Evolutionary conservation across 1,140 invertebrate species (phyloP).

Genomic region (Pissodes strobi): DNA sequence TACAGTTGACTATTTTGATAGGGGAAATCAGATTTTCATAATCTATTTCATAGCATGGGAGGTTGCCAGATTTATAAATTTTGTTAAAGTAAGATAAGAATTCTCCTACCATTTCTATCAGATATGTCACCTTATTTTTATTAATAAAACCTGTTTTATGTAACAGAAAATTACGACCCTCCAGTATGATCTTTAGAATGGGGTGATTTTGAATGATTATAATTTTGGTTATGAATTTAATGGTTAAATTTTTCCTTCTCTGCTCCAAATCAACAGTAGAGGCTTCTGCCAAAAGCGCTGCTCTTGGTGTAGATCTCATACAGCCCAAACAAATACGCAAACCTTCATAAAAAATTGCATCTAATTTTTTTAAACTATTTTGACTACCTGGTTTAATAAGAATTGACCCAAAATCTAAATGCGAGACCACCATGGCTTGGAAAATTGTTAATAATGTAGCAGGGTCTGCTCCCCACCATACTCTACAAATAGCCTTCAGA

Average conservation of each 20-base stretch:
- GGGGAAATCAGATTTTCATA: not conserved
- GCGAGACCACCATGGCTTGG: constrained; percentile 15
- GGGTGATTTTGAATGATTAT: constrained; percentile 12
- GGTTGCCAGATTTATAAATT: not conserved
- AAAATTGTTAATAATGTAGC: not conserved
- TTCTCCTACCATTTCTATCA: not conserved
- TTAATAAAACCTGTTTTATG: not conserved
- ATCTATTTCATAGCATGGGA: constrained; percentile 11
- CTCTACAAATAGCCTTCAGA: constrained; percentile 25
- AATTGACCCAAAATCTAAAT: constrained; percentile 32
- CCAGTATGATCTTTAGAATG: not conserved
- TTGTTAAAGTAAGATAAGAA: not conserved
- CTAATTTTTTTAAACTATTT: constrained; percentile 5
- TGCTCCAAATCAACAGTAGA: not conserved
- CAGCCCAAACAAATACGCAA: not conserved
- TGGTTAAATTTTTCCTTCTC: constrained; percentile 5
- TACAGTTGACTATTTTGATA: not conserved
- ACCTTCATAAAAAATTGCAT: constrained; percentile 12
- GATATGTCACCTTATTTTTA: not conserved
- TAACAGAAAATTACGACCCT: not conserved
- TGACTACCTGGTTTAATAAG: constrained; percentile 13
- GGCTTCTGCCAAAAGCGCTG: not conserved
- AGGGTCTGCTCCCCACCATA: constrained; percentile 35
- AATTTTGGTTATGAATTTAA: constrained; percentile 23
- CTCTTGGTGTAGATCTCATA: not conserved